A percentile compares a stretch with the other conserved stretches of the same genome.
Evolutionary conservation across 2,113 vertebrate genomes (phyloP).

Genomic region (Dinomys branickii): DNA sequence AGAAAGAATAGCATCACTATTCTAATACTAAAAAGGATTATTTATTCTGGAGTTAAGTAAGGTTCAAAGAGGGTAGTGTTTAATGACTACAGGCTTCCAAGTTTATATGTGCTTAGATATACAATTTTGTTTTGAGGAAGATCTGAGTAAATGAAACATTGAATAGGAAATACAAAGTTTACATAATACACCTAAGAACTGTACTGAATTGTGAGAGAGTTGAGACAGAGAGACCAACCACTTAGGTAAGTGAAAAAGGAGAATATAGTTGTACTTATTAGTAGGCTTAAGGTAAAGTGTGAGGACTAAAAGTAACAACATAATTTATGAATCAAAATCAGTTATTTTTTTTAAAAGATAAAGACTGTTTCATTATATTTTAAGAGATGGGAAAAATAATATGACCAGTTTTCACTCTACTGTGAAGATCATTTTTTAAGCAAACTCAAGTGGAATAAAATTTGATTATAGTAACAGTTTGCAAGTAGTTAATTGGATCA

Average conservation of each 20-base stretch:
- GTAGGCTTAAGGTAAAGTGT: neutral
- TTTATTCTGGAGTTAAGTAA: neutral
- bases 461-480: neutral
- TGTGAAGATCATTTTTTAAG: conserved; percentile 53
- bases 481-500: neutral
- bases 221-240: neutral
- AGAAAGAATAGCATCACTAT: neutral
- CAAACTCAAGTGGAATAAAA: conserved; percentile 44
- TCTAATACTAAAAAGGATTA: neutral
- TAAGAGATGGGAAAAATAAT: neutral
- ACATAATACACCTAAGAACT: neutral
- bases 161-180: neutral
- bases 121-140: conserved; percentile 12
- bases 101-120: neutral
- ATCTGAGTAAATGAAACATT: conserved; percentile 1
- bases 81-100: neutral
- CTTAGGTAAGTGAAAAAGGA: conserved; percentile 36
- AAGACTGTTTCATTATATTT: neutral
- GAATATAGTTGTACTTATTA: neutral
- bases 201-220: neutral
- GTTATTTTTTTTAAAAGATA: neutral
- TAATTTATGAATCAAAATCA: neutral
- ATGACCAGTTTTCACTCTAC: conserved; percentile 14
- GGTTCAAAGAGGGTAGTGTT: neutral
- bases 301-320: conserved; percentile 31